A percentile compares a stretch with the other conserved stretches of the same genome.
Evolutionary conservation across 2,113 vertebrate species (phyloP).

Genomic region (Ceyx margarethae): DNA sequence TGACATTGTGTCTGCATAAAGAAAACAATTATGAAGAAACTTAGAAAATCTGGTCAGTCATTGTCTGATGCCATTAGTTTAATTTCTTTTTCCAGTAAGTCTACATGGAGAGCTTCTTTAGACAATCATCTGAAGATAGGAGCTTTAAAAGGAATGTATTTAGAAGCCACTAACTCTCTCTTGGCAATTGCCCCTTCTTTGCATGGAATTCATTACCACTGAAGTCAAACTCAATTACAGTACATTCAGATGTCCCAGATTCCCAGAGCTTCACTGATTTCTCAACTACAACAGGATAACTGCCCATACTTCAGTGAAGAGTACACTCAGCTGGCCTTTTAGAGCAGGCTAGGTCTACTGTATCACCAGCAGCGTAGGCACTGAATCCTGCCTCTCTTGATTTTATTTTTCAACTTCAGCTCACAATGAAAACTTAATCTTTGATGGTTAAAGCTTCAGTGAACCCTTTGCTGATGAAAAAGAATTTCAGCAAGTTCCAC

Average conservation of each 20-base stretch:
- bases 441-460: background rate
- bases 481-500: background rate
- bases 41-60: background rate
- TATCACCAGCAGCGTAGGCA: background rate
- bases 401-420: background rate
- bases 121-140: background rate
- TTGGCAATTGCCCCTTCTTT: background rate
- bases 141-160: background rate
- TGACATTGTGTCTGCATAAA: background rate
- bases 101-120: background rate
- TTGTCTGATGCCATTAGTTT: background rate
- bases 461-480: background rate
- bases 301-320: background rate
- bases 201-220: background rate
- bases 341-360: background rate
- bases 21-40: background rate
- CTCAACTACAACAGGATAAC: background rate
- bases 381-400: background rate
- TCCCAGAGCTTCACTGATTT: background rate
- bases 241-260: background rate
- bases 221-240: background rate
- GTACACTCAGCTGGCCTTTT: background rate
- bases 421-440: background rate
- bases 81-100: background rate
- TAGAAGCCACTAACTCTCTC: background rate